Percentiles rank a stretch among this genome's conserved stretches.
phyloP scores from a whole-genome alignment of 2,113 vertebrate species.

The Ictalurus furcatus region DNA sequence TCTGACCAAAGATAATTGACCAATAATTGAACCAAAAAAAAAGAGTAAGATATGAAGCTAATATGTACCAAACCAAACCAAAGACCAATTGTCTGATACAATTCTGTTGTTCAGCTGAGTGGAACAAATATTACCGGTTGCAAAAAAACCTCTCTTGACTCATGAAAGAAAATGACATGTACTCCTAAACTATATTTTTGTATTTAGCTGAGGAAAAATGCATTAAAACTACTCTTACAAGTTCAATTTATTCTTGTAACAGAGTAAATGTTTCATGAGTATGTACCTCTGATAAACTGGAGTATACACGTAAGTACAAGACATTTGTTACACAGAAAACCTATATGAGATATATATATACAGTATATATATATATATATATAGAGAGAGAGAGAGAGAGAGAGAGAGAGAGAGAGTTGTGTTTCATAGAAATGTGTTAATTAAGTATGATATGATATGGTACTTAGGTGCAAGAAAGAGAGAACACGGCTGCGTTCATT shows the following conservation, averaged over 20 bases:
- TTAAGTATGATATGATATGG: background rate
- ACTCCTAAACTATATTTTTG: background rate
- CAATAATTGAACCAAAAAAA: background rate
- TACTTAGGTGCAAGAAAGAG: background rate
- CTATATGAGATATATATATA: background rate
- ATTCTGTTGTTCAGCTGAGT: background rate
- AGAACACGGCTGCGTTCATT: background rate
- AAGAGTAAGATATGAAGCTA: background rate
- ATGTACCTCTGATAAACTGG: background rate
- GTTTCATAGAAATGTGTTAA: background rate
- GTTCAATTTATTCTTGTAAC: background rate
- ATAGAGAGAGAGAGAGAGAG: too few relatives aligned
- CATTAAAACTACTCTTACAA: background rate
- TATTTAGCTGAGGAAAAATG: background rate
- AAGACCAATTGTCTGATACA: background rate
- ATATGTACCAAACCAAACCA: background rate
- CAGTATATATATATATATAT: too few relatives aligned
- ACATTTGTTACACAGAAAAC: background rate
- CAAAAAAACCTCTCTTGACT: background rate
- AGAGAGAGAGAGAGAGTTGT: too few relatives aligned
- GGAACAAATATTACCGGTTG: background rate
- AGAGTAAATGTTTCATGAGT: background rate
- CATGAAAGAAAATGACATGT: background rate
- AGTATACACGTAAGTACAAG: background rate
- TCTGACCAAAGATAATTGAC: background rate